These are phyloP conservation scores for Gambusia holbrooki DNA, from an alignment of 2,113 vertebrate species.

Conservation along the genomic window DNA sequence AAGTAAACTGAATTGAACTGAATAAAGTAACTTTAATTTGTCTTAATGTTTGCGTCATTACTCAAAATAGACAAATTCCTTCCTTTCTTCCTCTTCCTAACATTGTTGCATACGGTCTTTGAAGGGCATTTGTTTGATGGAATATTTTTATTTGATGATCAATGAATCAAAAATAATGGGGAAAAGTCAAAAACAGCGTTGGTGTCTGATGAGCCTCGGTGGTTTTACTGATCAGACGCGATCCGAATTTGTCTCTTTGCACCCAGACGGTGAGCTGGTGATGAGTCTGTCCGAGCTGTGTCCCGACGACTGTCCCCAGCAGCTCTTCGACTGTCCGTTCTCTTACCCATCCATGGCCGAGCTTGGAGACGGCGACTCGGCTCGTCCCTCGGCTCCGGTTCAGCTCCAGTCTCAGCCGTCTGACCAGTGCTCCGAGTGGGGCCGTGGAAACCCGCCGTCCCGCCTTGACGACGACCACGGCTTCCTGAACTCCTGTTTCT, in stretches of 20 bases:
- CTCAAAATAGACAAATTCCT: background rate
- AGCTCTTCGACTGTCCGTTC: conserved; percentile 60
- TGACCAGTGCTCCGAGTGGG: conserved; percentile 39
- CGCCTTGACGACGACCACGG: conserved; percentile 24
- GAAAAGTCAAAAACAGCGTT: no score
- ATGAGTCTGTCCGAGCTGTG: conserved; percentile 61
- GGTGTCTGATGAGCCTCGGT: background rate
- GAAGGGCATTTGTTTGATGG: background rate
- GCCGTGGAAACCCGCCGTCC: conserved; percentile 38
- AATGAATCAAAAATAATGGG: no score
- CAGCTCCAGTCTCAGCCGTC: conserved; percentile 53
- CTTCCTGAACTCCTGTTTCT: conserved; percentile 71
- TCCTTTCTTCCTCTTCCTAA: background rate
- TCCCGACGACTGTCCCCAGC: conserved; percentile 51
- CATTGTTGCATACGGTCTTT: background rate
- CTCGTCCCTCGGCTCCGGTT: conserved; percentile 31
- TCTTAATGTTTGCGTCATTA: background rate
- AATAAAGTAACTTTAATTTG: background rate
- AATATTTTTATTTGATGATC: no score
- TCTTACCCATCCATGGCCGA: conserved; percentile 49
- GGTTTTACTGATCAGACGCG: background rate
- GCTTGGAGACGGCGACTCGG: conserved; percentile 41
- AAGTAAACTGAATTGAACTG: no score
- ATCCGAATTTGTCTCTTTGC: background rate
- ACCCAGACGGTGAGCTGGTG: conserved; percentile 69